Base-by-base conservation (phyloP, 1,140 invertebrate species). In the Apis florea region DNA sequence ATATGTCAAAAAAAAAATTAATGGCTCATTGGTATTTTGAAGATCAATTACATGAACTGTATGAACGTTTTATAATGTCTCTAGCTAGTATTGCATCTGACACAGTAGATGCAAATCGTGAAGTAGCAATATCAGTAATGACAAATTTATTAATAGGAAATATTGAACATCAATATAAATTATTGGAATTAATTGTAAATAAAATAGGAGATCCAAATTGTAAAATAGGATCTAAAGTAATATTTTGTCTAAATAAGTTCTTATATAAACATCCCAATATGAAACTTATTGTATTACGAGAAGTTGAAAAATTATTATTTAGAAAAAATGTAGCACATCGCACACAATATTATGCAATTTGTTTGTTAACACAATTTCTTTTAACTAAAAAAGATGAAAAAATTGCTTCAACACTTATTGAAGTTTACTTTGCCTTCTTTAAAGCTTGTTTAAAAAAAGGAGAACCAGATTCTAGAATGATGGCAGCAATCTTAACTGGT, bases 391-490 rank as follows among this genome's bases (percentile, higher is more conserved):
- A 97, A 15, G 96, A 98, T 70, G 94, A 94, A 5, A 95, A 96
- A 71, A 94, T 99, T 24, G 98, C 98, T 1, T 95, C 95, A 81
- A 96, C 95, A 86, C 93, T 99, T 21, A 96, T 99, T 17, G 94
- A 96, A 74, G 96, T 99, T n/a, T 99, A 99, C 92, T 98, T 99
- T 90, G 96, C 97, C 0, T 98, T 99, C 89, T 99, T 99, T 93
- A 99, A 98, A 94, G 97, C 98, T 68, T 96, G 96, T 64, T 95
- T 98, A 21, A 98, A 98, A 91, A 97, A 96, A 95, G 97, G 98
- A 40, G 98, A 99, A 84, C 96, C 99, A 1, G 97, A 99, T 89
- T 97, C 96, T 63, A 96, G 97, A 89, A 96, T 99, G 93, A 98
- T 99, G 97, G 96, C 96, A 81, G 98, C 96, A 1, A 95, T 99